Percentiles rank a stretch among this genome's conserved stretches.
These are phyloP conservation scores for Limnephilus marmoratus DNA, from an alignment of 2,888 invertebrate genomes.

Conservation along the genomic window DNA sequence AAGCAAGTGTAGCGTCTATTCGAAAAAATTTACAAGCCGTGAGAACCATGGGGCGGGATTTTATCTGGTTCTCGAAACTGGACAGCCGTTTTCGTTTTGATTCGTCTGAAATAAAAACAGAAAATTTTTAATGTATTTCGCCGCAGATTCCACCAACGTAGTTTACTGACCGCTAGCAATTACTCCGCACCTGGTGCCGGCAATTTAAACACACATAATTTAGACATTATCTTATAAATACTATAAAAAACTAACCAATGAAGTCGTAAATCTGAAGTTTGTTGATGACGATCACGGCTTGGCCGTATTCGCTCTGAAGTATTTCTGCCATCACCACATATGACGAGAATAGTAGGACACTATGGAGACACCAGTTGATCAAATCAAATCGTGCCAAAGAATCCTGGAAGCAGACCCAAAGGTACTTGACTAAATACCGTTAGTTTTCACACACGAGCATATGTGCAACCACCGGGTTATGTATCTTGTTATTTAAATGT, in stretches of 20 bases:
- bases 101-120: no score
- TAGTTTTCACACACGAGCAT: no score
- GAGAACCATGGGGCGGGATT: neutral
- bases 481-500: no score
- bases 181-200: no score
- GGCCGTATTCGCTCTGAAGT: neutral
- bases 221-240: no score
- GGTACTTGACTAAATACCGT: no score
- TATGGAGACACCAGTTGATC: neutral
- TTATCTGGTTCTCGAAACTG: neutral
- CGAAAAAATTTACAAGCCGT: neutral
- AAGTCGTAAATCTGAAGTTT: neutral
- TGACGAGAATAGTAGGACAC: neutral
- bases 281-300: neutral
- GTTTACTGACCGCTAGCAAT: no score
- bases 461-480: no score
- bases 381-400: neutral
- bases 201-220: no score
- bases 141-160: no score
- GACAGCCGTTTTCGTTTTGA: neutral
- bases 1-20: neutral
- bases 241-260: slow-evolving; percentile 5
- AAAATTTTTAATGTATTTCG: no score
- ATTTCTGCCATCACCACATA: neutral
- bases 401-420: neutral